These are phyloP conservation scores for Stegostoma tigrinum DNA, from an alignment of 2,113 vertebrate species.

Conservation along the genomic window DNA sequence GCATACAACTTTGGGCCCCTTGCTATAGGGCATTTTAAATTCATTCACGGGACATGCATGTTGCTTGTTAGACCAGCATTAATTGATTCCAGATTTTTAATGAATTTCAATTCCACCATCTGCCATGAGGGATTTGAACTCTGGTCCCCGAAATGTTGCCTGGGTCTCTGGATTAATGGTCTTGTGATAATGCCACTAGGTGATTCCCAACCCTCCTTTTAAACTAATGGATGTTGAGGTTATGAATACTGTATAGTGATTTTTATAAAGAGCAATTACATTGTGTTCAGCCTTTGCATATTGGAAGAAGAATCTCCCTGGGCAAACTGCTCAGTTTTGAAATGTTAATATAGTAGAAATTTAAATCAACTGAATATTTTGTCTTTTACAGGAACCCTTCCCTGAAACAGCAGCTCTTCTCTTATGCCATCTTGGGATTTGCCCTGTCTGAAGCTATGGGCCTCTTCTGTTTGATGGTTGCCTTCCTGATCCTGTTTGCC, in stretches of 20 bases:
- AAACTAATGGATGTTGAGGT: not conserved
- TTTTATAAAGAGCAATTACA: not conserved
- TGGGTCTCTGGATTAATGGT: no score
- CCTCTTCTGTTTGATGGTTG: constrained; percentile 71
- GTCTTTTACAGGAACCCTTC: constrained; percentile 59
- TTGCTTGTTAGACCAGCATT: no score
- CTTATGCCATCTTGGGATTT: constrained; percentile 67
- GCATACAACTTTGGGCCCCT: no score
- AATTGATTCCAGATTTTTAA: no score
- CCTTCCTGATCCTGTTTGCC: constrained; percentile 68
- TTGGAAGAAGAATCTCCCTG: not conserved
- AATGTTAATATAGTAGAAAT: not conserved
- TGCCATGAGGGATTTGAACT: no score
- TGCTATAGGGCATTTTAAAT: no score
- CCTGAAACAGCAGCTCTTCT: constrained; percentile 70
- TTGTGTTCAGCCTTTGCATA: not conserved
- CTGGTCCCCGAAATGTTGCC: no score
- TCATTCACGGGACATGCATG: no score
- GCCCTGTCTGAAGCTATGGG: constrained; percentile 69
- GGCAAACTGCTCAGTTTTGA: not conserved
- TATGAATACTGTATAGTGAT: not conserved
- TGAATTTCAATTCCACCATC: no score
- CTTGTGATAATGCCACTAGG: no score
- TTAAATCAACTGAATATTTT: not conserved
- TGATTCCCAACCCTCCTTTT: no score